Percentiles rank a stretch among this genome's conserved stretches.
Evolutionary conservation across 2,113 vertebrate species (phyloP).

Genomic region (Clupea harengus): DNA sequence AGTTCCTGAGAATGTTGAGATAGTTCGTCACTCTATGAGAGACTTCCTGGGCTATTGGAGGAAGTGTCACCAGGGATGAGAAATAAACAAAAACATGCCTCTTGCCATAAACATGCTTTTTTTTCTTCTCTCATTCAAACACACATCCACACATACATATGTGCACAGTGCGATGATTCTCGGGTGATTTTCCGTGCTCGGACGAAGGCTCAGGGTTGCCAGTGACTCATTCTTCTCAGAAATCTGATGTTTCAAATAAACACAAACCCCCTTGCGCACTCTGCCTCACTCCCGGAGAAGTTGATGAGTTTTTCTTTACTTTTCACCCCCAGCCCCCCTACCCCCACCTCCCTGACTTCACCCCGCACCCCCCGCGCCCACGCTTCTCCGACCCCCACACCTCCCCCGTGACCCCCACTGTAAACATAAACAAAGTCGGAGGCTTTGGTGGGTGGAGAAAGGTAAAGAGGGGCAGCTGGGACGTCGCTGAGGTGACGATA

Average conservation of each 20-base stretch:
- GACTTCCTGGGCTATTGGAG: too few species aligned
- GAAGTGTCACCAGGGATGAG: neutral
- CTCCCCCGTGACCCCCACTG: conserved; percentile 30
- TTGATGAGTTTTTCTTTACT: neutral
- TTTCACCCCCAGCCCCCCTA: neutral
- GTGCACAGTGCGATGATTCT: neutral
- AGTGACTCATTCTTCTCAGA: conserved; percentile 10
- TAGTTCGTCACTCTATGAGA: too few species aligned
- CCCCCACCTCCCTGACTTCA: neutral
- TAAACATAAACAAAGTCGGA: conserved; percentile 48
- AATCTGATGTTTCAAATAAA: neutral
- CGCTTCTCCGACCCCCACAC: neutral
- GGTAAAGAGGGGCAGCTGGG: neutral
- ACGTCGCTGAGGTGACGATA: neutral
- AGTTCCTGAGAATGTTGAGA: too few species aligned
- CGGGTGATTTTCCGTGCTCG: neutral
- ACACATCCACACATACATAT: neutral
- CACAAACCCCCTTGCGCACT: neutral
- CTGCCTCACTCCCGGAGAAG: neutral
- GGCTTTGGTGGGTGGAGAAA: neutral
- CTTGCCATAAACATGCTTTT: neutral
- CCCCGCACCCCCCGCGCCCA: neutral
- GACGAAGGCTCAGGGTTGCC: neutral
- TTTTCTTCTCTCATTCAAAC: neutral
- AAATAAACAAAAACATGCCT: neutral